Evolutionary conservation across 2,113 vertebrate genomes (phyloP).

Genomic region (Trochalopteron elliotii): DNA sequence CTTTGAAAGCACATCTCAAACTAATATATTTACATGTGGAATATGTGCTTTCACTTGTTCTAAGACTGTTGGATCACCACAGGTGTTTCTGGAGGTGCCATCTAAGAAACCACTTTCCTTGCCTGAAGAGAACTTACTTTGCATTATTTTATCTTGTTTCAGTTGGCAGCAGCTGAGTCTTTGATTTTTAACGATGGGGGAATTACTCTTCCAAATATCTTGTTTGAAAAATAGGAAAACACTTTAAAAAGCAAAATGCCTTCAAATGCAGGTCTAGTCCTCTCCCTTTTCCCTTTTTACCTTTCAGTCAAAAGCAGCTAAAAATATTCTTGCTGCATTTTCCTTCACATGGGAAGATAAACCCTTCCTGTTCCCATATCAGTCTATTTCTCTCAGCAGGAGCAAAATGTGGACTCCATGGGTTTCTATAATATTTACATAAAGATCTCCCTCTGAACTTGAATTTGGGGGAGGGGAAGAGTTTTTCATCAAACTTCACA

Average conservation of each 20-base stretch:
- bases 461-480: background rate
- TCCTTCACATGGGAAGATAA: background rate
- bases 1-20: background rate
- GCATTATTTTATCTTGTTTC: conserved; percentile 30
- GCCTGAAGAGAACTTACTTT: background rate
- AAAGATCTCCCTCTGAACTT: background rate
- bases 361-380: background rate
- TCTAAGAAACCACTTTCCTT: background rate
- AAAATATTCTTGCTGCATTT: conserved; percentile 38
- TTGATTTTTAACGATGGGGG: conserved; percentile 6
- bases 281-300: background rate
- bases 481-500: background rate
- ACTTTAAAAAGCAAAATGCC: conserved; percentile 32
- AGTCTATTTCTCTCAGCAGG: background rate
- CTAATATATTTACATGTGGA: background rate
- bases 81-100: background rate
- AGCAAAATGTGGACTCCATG: background rate
- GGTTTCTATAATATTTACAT: background rate
- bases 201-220: conserved; percentile 40
- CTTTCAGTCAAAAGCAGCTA: conserved; percentile 38
- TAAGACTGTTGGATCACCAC: background rate
- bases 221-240: background rate
- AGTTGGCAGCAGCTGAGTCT: conserved; percentile 17
- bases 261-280: background rate
- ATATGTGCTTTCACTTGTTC: background rate